Evolutionary conservation across 2,113 vertebrate species (phyloP), one percentile per base, ranked within the genome.

Genomic region (Gymnorhina tibicen): DNA sequence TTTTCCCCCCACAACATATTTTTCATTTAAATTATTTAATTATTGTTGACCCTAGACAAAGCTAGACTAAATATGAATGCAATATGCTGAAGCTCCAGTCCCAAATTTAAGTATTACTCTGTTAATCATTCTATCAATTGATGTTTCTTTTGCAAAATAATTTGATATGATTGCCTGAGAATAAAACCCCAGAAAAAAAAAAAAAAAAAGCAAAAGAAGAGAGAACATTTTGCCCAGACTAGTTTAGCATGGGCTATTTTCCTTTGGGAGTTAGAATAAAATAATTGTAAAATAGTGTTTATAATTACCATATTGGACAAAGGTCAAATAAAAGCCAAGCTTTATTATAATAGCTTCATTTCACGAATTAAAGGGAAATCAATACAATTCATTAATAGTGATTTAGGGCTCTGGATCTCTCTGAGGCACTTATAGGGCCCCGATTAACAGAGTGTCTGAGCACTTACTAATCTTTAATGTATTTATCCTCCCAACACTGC

Each of bases 311-410:
- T 50, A 60, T 77, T 73, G 55, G 75, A 84, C 74, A 88, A 96
- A 89, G 82, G 87, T 96, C 87, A 94, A 85, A 90, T 73, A 91
- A 88, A 94, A 94, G 63, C 82, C 63, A 70, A 92, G 35, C 39
- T 95, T 85, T 97, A 90, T 95, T 93, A 88, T 80, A 96, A 94
- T 85, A 91, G 50, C 72, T 77, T 94, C 73, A 84, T 88, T 88
- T 94, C 47, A 90, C 79, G 94, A 90, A 91, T 94, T 86, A 96
- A 90, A 93, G 47, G 13, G 35, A 91, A 94, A 96, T 96, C 93
- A 95, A 95, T 97, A 94, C 42, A 78, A 90, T 91, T 95, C 85
- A 94, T 90, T 95, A 94, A 67, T 46, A 88, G 52, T 59, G 67
- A 86, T 90, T 96, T 95, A 94, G 35, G 92, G 42, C 79, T 90